A percentile compares a stretch with the other conserved stretches of the same genome.
These are phyloP conservation scores for Prosopocoilus inquinatus DNA, from an alignment of 2,888 invertebrate species.

Conservation along the genomic window DNA sequence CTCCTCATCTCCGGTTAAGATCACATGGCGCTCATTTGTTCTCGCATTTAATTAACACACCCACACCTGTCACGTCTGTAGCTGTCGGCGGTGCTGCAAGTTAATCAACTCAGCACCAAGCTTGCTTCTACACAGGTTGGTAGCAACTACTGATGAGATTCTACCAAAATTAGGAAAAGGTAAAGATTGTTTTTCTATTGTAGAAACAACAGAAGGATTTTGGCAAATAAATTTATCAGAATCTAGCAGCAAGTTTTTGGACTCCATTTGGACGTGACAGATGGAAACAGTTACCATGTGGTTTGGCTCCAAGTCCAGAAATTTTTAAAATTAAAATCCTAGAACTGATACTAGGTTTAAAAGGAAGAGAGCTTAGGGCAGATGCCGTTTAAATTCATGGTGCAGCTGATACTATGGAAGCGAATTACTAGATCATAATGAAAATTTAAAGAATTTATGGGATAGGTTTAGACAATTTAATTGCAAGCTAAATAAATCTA, in stretches of 20 bases:
- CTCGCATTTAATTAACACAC: too few relatives aligned
- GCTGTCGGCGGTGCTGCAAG: too few relatives aligned
- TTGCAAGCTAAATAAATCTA: conserved; percentile 9
- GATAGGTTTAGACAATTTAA: conserved; percentile 14
- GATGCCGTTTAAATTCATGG: conserved; percentile 22
- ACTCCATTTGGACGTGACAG: conserved; percentile 11
- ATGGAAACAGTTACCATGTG: conserved; percentile 12
- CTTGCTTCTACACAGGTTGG: too few relatives aligned
- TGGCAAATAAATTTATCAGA: conserved; percentile 17
- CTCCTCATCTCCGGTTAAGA: too few relatives aligned
- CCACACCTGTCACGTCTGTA: too few relatives aligned
- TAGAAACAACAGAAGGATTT: conserved; percentile 19
- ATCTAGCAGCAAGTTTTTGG: conserved; percentile 9
- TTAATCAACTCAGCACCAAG: too few relatives aligned
- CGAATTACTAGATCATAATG: conserved; percentile 23
- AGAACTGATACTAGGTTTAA: conserved; percentile 16
- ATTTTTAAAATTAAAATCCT: conserved; percentile 14
- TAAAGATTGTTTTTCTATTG: conserved; percentile 5
- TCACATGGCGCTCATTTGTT: too few relatives aligned
- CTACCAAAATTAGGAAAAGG: conserved; percentile 12
- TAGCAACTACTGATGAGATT: conserved; percentile 10
- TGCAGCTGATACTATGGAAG: conserved; percentile 14
- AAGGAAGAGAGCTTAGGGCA: conserved; percentile 16
- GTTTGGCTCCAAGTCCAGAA: conserved; percentile 10
- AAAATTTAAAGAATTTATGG: conserved; percentile 19